Percentiles rank a stretch among this genome's conserved stretches.
Evolutionary conservation across 2,797 vertebrate genomes (phyloP).

Genomic region (Oceanodroma leucorhoa): DNA sequence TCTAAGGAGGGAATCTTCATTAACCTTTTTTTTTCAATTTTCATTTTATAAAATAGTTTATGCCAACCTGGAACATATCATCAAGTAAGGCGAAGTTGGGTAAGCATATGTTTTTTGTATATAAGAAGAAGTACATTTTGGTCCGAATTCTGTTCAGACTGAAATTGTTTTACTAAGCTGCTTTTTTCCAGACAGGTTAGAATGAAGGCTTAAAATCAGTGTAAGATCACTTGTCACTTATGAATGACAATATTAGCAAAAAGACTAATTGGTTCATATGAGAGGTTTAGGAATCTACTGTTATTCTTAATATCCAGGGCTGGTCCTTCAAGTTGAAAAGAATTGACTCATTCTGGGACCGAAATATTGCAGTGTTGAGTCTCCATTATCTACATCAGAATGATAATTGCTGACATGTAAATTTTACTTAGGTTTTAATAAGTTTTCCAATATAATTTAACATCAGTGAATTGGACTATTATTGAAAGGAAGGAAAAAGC

Average conservation of each 20-base stretch:
- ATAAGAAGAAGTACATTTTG: background rate
- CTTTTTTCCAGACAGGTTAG: background rate
- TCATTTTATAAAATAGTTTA: background rate
- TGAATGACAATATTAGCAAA: background rate
- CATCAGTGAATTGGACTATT: background rate
- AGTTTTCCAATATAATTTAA: background rate
- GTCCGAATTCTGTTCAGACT: background rate
- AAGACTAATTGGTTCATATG: background rate
- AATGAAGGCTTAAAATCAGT: background rate
- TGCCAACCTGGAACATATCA: slow-evolving; percentile 21
- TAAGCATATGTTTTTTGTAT: slow-evolving; percentile 34
- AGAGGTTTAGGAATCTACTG: background rate
- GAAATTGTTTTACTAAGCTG: background rate
- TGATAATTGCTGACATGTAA: background rate
- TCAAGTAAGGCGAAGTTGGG: slow-evolving; percentile 32
- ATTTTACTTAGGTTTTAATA: background rate
- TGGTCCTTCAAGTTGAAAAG: background rate
- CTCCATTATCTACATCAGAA: background rate
- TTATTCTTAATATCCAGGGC: background rate
- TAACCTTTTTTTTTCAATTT: background rate
- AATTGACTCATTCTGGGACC: background rate
- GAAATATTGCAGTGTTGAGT: background rate
- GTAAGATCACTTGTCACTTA: background rate
- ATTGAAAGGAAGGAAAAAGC: background rate
- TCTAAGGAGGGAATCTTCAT: slow-evolving; percentile 7